Evolutionary conservation across 1,140 invertebrate genomes (phyloP).

Genomic region (Apis dorsata): DNA sequence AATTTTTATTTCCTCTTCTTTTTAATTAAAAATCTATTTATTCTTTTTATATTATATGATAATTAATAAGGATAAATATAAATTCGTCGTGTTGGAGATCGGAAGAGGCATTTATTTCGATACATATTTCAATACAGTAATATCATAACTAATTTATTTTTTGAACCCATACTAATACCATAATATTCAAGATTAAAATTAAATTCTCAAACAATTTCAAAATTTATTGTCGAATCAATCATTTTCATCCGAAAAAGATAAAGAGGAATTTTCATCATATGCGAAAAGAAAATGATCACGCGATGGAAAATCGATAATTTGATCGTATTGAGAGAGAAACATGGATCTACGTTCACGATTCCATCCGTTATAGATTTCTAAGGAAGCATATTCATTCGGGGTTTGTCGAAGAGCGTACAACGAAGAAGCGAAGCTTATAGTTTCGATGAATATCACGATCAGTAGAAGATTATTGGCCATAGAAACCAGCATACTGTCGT

Average conservation of each 20-base stretch:
- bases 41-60: too few relatives aligned
- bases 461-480: constrained; percentile 66
- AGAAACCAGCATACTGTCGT: constrained; percentile 42
- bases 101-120: not conserved
- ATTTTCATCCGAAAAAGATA: too few relatives aligned
- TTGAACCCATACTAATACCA: too few relatives aligned
- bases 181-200: not conserved
- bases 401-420: constrained; percentile 48
- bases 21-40: too few relatives aligned
- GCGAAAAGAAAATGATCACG: not conserved
- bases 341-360: constrained; percentile 4
- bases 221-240: not conserved
- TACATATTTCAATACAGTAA: not conserved
- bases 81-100: not conserved
- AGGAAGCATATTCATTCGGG: constrained; percentile 7
- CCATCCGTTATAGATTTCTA: constrained; percentile 14
- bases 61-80: not conserved
- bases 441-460: constrained; percentile 64
- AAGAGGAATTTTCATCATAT: not conserved
- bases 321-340: not conserved
- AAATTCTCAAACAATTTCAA: not conserved
- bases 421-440: constrained; percentile 58
- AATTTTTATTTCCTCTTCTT: too few relatives aligned
- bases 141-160: not conserved
- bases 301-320: not conserved